Evolutionary conservation across 2,888 invertebrate species (phyloP).

Genomic region (Melieria crassipennis): DNA sequence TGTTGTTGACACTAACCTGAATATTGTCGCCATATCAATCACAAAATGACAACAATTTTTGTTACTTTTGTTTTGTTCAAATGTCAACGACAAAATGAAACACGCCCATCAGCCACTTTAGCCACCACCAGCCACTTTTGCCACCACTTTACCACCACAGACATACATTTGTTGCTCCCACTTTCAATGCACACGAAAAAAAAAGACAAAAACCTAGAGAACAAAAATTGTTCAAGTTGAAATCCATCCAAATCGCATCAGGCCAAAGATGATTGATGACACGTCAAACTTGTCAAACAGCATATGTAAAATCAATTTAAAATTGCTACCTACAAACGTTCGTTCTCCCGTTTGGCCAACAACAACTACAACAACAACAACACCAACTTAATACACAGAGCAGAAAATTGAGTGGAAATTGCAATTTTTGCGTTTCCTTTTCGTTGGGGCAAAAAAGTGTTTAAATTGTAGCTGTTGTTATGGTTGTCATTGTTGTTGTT

Average conservation of each 20-base stretch:
- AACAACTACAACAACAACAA: not conserved
- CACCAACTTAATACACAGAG: not conserved
- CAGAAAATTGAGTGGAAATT: not conserved
- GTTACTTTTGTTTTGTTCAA: too few species aligned
- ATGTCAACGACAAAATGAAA: too few species aligned
- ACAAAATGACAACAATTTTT: too few species aligned
- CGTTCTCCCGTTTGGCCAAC: not conserved
- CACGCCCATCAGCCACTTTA: too few species aligned
- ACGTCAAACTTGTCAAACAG: conserved; percentile 16
- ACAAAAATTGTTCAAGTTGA: not conserved
- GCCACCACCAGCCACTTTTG: too few species aligned
- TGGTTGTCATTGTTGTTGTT: not conserved
- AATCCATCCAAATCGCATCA: not conserved
- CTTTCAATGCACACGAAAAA: too few species aligned
- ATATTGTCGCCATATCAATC: not conserved
- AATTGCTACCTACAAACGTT: not conserved
- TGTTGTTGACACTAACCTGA: not conserved
- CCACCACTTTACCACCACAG: too few species aligned
- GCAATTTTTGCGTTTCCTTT: not conserved
- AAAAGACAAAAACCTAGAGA: not conserved
- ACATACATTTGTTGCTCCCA: too few species aligned
- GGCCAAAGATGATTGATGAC: conserved; percentile 23
- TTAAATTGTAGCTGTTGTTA: not conserved
- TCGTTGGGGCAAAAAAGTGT: not conserved
- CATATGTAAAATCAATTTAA: conserved; percentile 3